A percentile compares a stretch with the other conserved stretches of the same genome.
These are phyloP conservation scores for Luidia sarsii DNA, from an alignment of 53 echinoderm and acorn worm species.

Conservation along the genomic window DNA sequence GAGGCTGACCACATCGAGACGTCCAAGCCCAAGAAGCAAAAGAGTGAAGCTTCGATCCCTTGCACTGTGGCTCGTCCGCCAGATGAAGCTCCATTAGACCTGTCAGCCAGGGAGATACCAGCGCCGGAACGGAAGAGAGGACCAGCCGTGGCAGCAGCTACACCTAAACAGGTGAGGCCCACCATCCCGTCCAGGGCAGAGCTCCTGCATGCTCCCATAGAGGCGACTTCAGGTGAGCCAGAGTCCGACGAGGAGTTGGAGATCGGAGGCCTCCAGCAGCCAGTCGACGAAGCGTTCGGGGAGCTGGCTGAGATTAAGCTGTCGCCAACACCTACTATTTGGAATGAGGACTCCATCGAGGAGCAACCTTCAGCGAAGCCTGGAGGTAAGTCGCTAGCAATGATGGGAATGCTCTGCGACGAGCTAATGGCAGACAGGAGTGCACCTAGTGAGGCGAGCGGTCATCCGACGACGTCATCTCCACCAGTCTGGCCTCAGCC, in stretches of 20 bases:
- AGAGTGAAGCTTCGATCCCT: not conserved
- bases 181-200: too few species aligned
- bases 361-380: too few species aligned
- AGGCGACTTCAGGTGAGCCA: not conserved
- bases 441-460: not conserved
- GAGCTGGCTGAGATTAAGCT: too few species aligned
- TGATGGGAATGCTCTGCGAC: too few species aligned
- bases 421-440: too few species aligned
- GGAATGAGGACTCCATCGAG: not conserved
- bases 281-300: too few species aligned
- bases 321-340: too few species aligned
- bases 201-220: constrained; percentile 11
- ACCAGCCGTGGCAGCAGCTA: not conserved
- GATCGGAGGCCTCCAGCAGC: too few species aligned
- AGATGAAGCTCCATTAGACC: not conserved
- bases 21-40: not conserved
- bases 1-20: not conserved
- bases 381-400: too few species aligned
- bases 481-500: not conserved
- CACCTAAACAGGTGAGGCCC: too few species aligned
- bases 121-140: not conserved
- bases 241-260: not conserved
- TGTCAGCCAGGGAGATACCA: not conserved
- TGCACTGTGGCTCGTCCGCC: not conserved
- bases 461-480: not conserved